Evolutionary conservation across 30 jellyfish, hydroid and myxozoan species (phyloP).

Genomic region (Hydra vulgaris): DNA sequence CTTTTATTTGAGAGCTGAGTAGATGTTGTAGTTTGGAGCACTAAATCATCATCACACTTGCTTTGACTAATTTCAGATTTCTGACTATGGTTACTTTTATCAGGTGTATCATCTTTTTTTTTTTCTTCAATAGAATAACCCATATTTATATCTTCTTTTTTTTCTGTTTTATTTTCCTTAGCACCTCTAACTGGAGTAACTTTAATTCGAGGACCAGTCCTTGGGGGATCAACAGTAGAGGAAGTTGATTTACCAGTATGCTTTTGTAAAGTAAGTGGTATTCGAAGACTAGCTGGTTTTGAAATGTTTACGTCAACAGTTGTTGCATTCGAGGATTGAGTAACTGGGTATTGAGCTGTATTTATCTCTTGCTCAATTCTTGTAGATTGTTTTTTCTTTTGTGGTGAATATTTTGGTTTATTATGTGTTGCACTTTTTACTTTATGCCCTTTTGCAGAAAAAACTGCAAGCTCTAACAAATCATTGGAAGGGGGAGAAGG

Average conservation of each 20-base stretch:
- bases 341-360: neutral
- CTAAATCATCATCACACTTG: neutral
- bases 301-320: neutral
- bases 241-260: neutral
- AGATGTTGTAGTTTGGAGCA: neutral
- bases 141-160: neutral
- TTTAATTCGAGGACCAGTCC: neutral
- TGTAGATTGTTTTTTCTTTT: neutral
- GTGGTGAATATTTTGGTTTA: constrained; percentile 9
- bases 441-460: constrained; percentile 26
- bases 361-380: neutral
- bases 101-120: no score
- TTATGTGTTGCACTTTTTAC: neutral
- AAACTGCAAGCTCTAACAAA: constrained; percentile 23
- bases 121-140: neutral
- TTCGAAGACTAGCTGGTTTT: neutral
- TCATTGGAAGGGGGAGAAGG: constrained; percentile 27
- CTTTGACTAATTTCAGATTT: neutral
- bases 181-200: neutral
- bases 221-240: no score
- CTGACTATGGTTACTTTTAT: no score
- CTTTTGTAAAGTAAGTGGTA: neutral
- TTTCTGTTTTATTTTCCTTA: constrained; percentile 6
- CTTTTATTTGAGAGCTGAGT: neutral
- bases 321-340: neutral